Evolutionary conservation across 2,113 vertebrate genomes (phyloP), one percentile per base, ranked within the genome.

Genomic region (Lycaon pictus): DNA sequence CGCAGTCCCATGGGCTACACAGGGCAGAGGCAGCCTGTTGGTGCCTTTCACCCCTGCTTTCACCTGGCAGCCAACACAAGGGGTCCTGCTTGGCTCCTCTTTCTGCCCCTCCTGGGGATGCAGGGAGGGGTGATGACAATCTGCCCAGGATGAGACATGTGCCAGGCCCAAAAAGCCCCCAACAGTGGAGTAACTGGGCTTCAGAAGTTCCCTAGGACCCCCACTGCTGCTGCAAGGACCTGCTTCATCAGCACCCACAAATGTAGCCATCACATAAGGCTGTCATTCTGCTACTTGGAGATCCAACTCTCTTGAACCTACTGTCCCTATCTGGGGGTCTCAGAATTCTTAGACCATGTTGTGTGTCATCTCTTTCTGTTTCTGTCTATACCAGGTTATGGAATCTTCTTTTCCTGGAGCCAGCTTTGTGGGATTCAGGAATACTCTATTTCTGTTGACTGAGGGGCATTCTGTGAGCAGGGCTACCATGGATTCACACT

Each of bases 1-100:
- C 1, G 19, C 8, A 16, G 5, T 8, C 65, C 37, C 11, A 16
- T 5, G 0, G 4, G 25, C 27, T 51, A 1, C 7, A 7, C 3
- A 43, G 32, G 9, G 19, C 1, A 20, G n/a, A 63, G 72, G 20
- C 9, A 11, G 83, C 32, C 11, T 6, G 5, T 35, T 6, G 29
- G 56, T 9, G 23, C 22, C 43, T 43, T 43, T 43, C 11, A 60
- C 84, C 27, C 15, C 37, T 4, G 11, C 22, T 67, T 58, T 72
- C 11, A 20, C 60, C 58, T 22, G 27, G 27, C 1, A 9, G 29
- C 6, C 32, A 22, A n/a, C 35, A 13, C 1, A 16, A n/a, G 5
- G 29, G 20, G 43, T 11, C 12, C 60, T 53, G 3, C 23, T 60
- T 10, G 0, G 3, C 32, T 69, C 4, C 12, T 95, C 27, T 85